A percentile compares a stretch with the other conserved stretches of the same genome.
phyloP scores from a whole-genome alignment of 2,888 invertebrate genomes.

The Scelioninae gen. 2 region DNA sequence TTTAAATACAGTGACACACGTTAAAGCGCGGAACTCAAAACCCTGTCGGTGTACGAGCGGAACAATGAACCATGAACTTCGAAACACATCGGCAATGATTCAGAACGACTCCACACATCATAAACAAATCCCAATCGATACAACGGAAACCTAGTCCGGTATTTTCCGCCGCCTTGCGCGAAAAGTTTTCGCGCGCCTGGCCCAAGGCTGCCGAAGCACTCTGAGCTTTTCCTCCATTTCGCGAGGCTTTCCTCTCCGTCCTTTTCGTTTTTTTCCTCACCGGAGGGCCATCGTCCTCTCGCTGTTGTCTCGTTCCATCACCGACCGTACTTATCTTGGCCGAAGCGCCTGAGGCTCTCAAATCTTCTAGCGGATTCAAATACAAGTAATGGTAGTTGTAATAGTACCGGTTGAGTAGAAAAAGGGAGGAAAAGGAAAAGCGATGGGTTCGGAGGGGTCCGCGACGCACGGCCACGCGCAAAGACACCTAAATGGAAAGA shows the following conservation, averaged over 20 bases:
- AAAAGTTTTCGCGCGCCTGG: slow-evolving; percentile 39
- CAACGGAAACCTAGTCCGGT: neutral
- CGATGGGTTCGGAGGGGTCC: neutral
- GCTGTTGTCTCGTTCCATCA: slow-evolving; percentile 60
- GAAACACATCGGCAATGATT: too few species aligned
- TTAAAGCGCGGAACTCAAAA: too few species aligned
- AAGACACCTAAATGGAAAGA: slow-evolving; percentile 53
- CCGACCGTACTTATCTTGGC: slow-evolving; percentile 61
- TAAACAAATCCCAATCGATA: slow-evolving; percentile 24
- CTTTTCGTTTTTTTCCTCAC: slow-evolving; percentile 38
- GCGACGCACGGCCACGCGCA: slow-evolving; percentile 20
- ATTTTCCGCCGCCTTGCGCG: slow-evolving; percentile 22
- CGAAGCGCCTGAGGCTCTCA: slow-evolving; percentile 61
- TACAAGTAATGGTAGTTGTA: slow-evolving; percentile 60
- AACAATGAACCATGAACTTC: too few species aligned
- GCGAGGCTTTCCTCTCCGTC: slow-evolving; percentile 20
- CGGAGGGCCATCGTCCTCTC: slow-evolving; percentile 45
- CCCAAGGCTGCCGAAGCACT: slow-evolving; percentile 56
- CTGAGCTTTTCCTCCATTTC: slow-evolving; percentile 37
- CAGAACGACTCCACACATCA: neutral
- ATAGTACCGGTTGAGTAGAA: slow-evolving; percentile 57
- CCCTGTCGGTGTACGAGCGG: too few species aligned
- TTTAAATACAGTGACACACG: too few species aligned
- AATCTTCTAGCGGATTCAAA: slow-evolving; percentile 58
- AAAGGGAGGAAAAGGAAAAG: slow-evolving; percentile 25